Evolutionary conservation across 1,140 invertebrate genomes (phyloP).

Genomic region (Apis laboriosa): DNA sequence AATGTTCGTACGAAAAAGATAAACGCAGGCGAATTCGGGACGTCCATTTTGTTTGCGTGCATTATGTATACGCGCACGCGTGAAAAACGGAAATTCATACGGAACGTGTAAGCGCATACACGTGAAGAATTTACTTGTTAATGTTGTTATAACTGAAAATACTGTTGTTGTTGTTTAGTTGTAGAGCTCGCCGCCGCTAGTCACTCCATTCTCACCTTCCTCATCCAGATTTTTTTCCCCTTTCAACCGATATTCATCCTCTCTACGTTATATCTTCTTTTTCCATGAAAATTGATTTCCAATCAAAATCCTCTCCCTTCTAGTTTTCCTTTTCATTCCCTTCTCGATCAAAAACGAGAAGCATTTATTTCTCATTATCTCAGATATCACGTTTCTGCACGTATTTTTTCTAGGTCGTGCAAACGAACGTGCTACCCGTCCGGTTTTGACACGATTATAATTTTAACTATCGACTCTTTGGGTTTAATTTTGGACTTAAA

Average conservation of each 20-base stretch:
- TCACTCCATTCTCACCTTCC: slow-evolving; percentile 68
- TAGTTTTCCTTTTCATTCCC: slow-evolving; percentile 6
- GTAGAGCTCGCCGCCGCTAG: slow-evolving; percentile 81
- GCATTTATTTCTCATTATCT: neutral
- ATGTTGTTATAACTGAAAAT: slow-evolving; percentile 82
- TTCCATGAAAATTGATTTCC: neutral
- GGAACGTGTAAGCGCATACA: slow-evolving; percentile 61
- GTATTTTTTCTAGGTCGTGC: neutral
- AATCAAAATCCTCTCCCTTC: neutral
- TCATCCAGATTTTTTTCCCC: slow-evolving; percentile 4
- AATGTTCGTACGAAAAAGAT: slow-evolving; percentile 8
- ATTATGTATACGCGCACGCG: slow-evolving; percentile 28
- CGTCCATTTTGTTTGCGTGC: slow-evolving; percentile 19
- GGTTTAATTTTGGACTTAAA: neutral
- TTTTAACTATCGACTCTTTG: slow-evolving; percentile 3
- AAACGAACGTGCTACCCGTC: slow-evolving; percentile 3
- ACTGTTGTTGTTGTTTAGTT: slow-evolving; percentile 82
- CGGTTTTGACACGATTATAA: neutral
- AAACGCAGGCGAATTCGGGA: slow-evolving; percentile 6
- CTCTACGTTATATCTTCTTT: neutral
- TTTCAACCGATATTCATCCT: slow-evolving; percentile 14
- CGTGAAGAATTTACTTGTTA: slow-evolving; percentile 81
- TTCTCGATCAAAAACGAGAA: neutral
- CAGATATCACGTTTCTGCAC: slow-evolving; percentile 11
- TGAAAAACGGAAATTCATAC: slow-evolving; percentile 28